Evolutionary conservation across 2,113 vertebrate genomes (phyloP).

Genomic region (Rhinoderma darwinii): DNA sequence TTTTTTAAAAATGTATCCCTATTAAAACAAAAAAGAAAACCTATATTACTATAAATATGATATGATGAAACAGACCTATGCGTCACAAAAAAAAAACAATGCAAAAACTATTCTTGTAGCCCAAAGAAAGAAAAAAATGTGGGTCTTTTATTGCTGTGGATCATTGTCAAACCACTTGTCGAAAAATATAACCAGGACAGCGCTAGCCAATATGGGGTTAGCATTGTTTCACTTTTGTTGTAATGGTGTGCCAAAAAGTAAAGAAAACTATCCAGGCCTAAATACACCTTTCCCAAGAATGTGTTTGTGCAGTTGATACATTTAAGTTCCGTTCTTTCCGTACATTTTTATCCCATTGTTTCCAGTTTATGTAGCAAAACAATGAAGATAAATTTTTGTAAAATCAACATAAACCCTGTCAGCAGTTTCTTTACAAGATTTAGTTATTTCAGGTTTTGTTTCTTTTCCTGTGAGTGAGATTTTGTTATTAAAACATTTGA

Average conservation of each 20-base stretch:
- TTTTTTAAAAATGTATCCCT: too few relatives aligned
- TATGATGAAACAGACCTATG: too few relatives aligned
- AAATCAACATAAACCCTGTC: constrained; percentile 34
- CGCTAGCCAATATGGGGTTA: background rate
- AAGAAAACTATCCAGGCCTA: background rate
- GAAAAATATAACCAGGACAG: too few relatives aligned
- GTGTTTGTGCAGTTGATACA: constrained; percentile 3
- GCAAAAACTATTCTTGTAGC: too few relatives aligned
- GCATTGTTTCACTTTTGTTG: background rate
- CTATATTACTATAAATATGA: too few relatives aligned
- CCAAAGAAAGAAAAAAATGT: too few relatives aligned
- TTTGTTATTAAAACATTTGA: constrained; percentile 29
- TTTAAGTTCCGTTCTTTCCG: constrained; percentile 5
- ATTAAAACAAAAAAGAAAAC: too few relatives aligned
- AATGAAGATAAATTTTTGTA: constrained; percentile 16
- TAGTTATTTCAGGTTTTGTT: constrained; percentile 41
- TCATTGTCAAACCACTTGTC: too few relatives aligned
- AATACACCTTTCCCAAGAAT: constrained; percentile 9
- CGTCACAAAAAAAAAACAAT: too few relatives aligned
- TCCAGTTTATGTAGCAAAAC: background rate
- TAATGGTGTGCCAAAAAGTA: background rate
- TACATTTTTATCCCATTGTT: constrained; percentile 36
- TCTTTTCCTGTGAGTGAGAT: constrained; percentile 26
- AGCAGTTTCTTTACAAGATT: background rate
- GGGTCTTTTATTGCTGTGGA: too few relatives aligned